phyloP scores from a whole-genome alignment of 2,113 vertebrate genomes.

The Zootoca vivipara region DNA sequence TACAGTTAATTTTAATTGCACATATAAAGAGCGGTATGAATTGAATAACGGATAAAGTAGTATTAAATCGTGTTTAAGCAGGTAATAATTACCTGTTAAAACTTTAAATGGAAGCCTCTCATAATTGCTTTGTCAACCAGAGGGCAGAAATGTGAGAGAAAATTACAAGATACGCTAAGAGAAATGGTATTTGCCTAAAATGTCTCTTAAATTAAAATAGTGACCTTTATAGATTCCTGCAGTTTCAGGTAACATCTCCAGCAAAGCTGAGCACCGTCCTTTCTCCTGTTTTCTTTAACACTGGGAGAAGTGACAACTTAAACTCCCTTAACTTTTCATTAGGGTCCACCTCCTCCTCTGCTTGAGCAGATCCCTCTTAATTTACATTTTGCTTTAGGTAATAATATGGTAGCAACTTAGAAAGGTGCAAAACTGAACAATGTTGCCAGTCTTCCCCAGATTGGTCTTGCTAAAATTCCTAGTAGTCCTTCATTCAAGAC shows the following conservation, averaged over 20 bases:
- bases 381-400: neutral
- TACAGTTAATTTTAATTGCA: constrained; percentile 23
- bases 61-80: constrained; percentile 18
- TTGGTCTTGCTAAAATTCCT: neutral
- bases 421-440: neutral
- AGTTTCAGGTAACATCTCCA: neutral
- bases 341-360: neutral
- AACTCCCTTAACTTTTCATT: neutral
- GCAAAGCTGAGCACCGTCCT: neutral
- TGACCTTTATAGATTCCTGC: neutral
- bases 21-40: neutral
- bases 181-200: constrained; percentile 5
- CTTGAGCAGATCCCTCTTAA: neutral
- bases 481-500: neutral
- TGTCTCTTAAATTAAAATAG: neutral
- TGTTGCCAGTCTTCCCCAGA: neutral
- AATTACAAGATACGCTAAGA: neutral
- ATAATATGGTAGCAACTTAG: neutral
- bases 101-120: neutral
- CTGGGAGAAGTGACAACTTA: neutral
- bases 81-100: constrained; percentile 23
- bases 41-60: neutral
- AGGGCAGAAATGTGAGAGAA: constrained; percentile 1
- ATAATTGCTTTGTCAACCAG: constrained; percentile 22
- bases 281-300: neutral